phyloP scores from a whole-genome alignment of 1,140 invertebrate genomes.

The Drosophila pruinosa region DNA sequence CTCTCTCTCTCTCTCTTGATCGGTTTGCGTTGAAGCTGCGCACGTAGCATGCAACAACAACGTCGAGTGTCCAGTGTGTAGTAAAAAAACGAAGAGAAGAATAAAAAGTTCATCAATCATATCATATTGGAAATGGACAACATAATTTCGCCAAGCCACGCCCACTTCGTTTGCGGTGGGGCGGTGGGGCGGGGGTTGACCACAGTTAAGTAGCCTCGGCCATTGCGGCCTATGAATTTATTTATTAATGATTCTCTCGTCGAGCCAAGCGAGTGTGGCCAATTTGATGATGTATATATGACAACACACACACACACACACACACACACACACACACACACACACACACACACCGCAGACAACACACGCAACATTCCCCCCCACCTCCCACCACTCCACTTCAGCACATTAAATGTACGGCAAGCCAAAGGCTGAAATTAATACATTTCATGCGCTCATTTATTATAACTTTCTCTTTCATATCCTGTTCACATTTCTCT shows the following conservation, averaged over 20 bases:
- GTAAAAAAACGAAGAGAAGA: no score
- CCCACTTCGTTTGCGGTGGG: no score
- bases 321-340: neutral
- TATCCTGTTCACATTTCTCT: no score
- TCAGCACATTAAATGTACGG: neutral
- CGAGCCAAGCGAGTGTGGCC: neutral
- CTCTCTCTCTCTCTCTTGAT: slow-evolving; percentile 10
- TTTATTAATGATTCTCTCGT: slow-evolving; percentile 36
- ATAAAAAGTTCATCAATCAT: slow-evolving; percentile 70
- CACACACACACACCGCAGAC: neutral
- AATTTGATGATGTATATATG: slow-evolving; percentile 18
- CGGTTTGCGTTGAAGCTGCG: slow-evolving; percentile 38
- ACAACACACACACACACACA: neutral
- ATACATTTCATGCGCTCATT: slow-evolving; percentile 10
- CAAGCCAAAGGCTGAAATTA: neutral
- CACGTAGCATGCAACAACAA: slow-evolving; percentile 24
- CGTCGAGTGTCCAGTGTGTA: neutral
- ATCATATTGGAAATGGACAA: slow-evolving; percentile 61
- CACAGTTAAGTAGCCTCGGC: slow-evolving; percentile 25
- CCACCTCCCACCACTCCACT: neutral
- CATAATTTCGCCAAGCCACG: slow-evolving; percentile 44
- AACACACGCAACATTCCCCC: neutral
- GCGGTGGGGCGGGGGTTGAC: neutral
- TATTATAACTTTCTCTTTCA: neutral
- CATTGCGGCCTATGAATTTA: slow-evolving; percentile 39